Percentiles rank a stretch among this genome's conserved stretches.
phyloP scores from a whole-genome alignment of 2,888 invertebrate genomes.

The Cordilura impudica region DNA sequence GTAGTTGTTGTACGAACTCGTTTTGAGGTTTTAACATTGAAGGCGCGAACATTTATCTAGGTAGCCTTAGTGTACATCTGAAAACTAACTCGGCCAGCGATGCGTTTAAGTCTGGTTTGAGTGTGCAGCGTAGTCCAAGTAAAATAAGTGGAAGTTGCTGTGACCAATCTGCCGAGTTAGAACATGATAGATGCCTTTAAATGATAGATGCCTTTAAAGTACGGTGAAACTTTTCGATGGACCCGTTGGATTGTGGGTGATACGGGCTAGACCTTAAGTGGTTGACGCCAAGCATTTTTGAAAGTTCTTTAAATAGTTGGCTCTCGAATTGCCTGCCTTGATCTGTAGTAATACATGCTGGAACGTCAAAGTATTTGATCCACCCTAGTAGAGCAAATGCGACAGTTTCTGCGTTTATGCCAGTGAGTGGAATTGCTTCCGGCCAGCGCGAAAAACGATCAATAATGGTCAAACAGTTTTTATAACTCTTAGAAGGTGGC shows the following conservation, averaged over 20 bases:
- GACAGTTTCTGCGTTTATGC: constrained; percentile 61
- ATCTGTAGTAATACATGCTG: constrained; percentile 73
- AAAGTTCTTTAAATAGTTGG: constrained; percentile 67
- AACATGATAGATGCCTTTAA: no score
- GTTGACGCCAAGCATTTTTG: constrained; percentile 54
- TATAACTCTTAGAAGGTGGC: constrained; percentile 64
- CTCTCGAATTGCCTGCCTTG: constrained; percentile 74
- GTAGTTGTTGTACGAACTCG: neutral
- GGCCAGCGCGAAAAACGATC: constrained; percentile 66
- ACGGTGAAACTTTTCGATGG: neutral
- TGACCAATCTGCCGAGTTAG: constrained; percentile 23
- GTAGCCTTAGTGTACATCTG: no score
- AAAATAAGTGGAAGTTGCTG: constrained; percentile 8
- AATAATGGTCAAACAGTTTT: constrained; percentile 69
- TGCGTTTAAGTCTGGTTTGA: constrained; percentile 9
- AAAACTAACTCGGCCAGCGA: neutral
- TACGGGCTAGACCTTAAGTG: constrained; percentile 62
- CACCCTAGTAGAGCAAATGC: constrained; percentile 73
- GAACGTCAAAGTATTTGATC: constrained; percentile 77
- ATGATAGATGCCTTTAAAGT: constrained; percentile 43
- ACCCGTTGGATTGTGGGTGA: constrained; percentile 69
- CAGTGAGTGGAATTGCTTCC: constrained; percentile 63
- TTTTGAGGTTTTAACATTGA: neutral
- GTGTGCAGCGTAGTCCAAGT: constrained; percentile 37
- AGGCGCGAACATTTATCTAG: neutral